Base-by-base conservation (phyloP, 2,797 vertebrate species). In the Halcyon smyrnensis region DNA sequence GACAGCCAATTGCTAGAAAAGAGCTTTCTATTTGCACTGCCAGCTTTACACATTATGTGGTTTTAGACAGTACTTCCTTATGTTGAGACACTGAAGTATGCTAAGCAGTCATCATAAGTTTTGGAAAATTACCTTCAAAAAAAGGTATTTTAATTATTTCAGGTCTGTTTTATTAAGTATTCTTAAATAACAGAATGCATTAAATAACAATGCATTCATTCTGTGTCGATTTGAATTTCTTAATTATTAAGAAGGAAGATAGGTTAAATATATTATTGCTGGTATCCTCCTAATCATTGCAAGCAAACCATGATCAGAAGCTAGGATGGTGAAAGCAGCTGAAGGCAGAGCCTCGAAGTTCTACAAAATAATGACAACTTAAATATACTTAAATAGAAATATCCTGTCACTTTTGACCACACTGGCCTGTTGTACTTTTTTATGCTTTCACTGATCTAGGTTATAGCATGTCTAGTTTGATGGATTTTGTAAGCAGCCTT, bases 1-100 rank as follows among this genome's bases (percentile, higher is more conserved):
- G 92, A 90, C 89, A 97, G 93, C 80, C 95, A 96, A 30, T 95
- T 83, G 83, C 97, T 79, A 75, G 79, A 84, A 90, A 80, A 91
- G 84, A 82, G 82, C 70, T 89, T 95, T 89, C 89, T 97, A 41
- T 95, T 96, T 96, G 81, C 87, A 65, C 67, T 95, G 91, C 87
- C 94, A 94, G 39, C 77, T 89, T 91, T 96, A 65, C 89, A 82
- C 87, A 84, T 96, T 94, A 89, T 86, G 85, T 79, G 78, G 75
- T 84, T 95, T 95, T 86, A 92, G 78, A 87, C 78, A 59, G 45
- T 85, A 39, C 83, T 91, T 91, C 76, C 74, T 77, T 84, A 75
- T 73, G 88, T 84, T 95, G 91, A 90, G 89, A 91, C 57, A 74
- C 60, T 83, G 67, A 84, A 88, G 67, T 73, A 69, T 90, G 71